Evolutionary conservation across 2,888 invertebrate genomes (phyloP), one percentile per base, ranked within the genome.

Genomic region (Hedya salicella): DNA sequence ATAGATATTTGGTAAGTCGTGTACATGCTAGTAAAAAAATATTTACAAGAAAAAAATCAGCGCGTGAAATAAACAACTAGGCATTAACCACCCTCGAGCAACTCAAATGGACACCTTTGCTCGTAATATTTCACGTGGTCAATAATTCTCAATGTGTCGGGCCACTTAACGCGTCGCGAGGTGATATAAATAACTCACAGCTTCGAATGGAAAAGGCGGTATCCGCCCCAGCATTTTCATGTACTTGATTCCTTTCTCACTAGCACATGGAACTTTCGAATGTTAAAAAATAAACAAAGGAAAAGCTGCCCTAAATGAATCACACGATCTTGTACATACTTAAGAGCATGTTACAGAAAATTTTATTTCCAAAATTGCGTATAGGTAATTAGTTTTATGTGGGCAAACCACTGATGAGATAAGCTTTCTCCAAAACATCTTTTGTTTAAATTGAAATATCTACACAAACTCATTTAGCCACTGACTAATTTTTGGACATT

Each of bases 131-230:
- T 44, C 56, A 44, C 44, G 40, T 25, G 40, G 6, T 21, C 44
- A 30, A 44, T 56, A 56, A 44, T 57, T 56, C 56, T 49, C 11
- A 14, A 13, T 49, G 30, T 50, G 42, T 50, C 49, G 64, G 17
- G 5, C 32, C 50, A 56, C 56, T 49, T 64, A 50, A 50, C 17
- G 19, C 25, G 56, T 14, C 53, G 21, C 25, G 17, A 36, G 36
- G n/a, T 17, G 40, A 25, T 25, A 44, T 56, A 56, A 30, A 56
- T 44, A 44, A 44, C 16, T 6, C 4, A 16, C 0, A 14, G 17
- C 2, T 17, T 1, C n/a, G 13, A 30, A 25, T 56, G 30, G 6
- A 13, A 56, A 54, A 44, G 30, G 30, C 6, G 17, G 3, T 56
- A 56, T 44, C 30, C 13, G 30, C 13, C 56, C 16, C n/a, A 16